A percentile compares a stretch with the other conserved stretches of the same genome.
Evolutionary conservation across 2,888 invertebrate species (phyloP).

Genomic region (Esperia sulphurella): DNA sequence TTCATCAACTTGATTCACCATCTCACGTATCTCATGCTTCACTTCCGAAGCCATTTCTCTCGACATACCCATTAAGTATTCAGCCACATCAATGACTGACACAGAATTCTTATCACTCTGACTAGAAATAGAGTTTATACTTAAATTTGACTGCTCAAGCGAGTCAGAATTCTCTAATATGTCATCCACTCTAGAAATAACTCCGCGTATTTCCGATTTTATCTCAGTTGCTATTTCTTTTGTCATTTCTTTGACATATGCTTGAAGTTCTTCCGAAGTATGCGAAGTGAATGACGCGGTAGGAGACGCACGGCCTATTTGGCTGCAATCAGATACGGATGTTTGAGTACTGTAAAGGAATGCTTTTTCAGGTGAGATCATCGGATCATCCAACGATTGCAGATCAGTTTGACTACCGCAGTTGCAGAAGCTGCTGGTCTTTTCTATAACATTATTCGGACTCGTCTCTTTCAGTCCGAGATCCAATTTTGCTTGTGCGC

Average conservation of each 20-base stretch:
- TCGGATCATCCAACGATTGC: conserved; percentile 81
- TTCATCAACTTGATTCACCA: conserved; percentile 86
- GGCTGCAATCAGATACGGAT: conserved; percentile 77
- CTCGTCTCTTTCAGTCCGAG: conserved; percentile 80
- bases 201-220: conserved; percentile 89
- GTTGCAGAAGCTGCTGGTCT: conserved; percentile 79
- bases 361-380: conserved; percentile 66
- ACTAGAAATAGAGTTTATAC: conserved; percentile 77
- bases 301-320: conserved; percentile 77
- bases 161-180: conserved; percentile 85
- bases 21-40: conserved; percentile 87
- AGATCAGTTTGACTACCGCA: conserved; percentile 87
- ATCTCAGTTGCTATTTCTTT: conserved; percentile 89
- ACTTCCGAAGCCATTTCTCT: conserved; percentile 89
- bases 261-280: conserved; percentile 83
- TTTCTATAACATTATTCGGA: conserved; percentile 52
- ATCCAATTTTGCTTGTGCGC: conserved; percentile 82
- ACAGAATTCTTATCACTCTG: conserved; percentile 84
- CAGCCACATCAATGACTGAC: conserved; percentile 86
- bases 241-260: conserved; percentile 88
- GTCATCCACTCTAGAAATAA: conserved; percentile 89
- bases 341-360: conserved; percentile 65
- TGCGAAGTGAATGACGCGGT: conserved; percentile 73
- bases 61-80: conserved; percentile 88
- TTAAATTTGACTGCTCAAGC: conserved; percentile 73